Evolutionary conservation across 2,113 vertebrate species (phyloP).

Genomic region (Nothobranchius furzeri): DNA sequence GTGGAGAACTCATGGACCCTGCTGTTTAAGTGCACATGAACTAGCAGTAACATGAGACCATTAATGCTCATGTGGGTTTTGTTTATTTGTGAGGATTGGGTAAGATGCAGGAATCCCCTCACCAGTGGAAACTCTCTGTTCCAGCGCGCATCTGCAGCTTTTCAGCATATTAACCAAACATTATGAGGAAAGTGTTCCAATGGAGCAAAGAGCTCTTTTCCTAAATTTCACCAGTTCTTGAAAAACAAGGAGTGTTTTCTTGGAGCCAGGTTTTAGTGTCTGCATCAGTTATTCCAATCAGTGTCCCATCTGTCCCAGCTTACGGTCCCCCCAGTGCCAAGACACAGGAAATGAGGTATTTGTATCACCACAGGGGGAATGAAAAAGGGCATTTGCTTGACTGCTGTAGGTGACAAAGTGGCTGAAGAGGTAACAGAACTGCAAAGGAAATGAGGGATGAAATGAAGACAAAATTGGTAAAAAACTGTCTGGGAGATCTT

Average conservation of each 20-base stretch:
- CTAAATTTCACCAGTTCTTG: constrained; percentile 55
- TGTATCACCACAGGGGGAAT: constrained; percentile 64
- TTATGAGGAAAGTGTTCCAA: constrained; percentile 36
- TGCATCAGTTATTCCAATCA: constrained; percentile 77
- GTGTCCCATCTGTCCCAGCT: constrained; percentile 75
- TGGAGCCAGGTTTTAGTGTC: constrained; percentile 58
- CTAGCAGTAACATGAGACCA: neutral
- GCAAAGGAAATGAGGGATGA: constrained; percentile 10
- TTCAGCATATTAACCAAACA: constrained; percentile 25
- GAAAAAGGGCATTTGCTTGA: constrained; percentile 80
- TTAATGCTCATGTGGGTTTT: too few species aligned
- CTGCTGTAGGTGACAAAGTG: constrained; percentile 72
- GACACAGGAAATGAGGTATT: constrained; percentile 82
- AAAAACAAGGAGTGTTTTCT: constrained; percentile 79
- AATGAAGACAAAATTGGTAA: constrained; percentile 2
- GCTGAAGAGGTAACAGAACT: constrained; percentile 23
- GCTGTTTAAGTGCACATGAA: neutral
- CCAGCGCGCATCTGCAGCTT: neutral
- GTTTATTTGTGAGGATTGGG: too few species aligned
- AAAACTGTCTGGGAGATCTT: too few species aligned
- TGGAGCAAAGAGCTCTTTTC: constrained; percentile 32
- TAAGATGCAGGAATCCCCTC: neutral
- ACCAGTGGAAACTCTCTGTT: constrained; percentile 25
- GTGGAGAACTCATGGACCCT: constrained; percentile 7
- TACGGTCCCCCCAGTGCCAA: constrained; percentile 62